Evolutionary conservation across 2,797 vertebrate genomes (phyloP).

Genomic region (Gobio occitaniae): DNA sequence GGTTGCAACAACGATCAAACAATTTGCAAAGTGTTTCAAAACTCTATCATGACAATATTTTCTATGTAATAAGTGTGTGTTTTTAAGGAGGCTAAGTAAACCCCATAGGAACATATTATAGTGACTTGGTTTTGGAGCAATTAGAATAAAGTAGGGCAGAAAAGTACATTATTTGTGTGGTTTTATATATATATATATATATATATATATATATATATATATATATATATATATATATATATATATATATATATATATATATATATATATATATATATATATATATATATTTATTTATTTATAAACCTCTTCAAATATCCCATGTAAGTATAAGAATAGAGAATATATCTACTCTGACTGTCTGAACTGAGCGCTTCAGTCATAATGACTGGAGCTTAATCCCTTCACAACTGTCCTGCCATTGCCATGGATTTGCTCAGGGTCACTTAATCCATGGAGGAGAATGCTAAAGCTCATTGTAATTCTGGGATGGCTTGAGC

Average conservation of each 20-base stretch:
- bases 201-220: too few species aligned
- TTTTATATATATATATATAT: too few species aligned
- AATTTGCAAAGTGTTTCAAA: neutral
- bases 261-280: too few species aligned
- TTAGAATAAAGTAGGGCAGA: constrained; percentile 1
- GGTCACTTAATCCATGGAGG: constrained; percentile 79
- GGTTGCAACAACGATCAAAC: neutral
- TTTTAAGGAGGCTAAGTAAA: neutral
- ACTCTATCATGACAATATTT: neutral
- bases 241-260: too few species aligned
- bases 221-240: too few species aligned
- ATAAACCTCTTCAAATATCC: constrained; percentile 12
- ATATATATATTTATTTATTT: neutral
- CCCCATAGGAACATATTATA: neutral
- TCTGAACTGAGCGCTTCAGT: constrained; percentile 54
- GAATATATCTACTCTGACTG: constrained; percentile 23
- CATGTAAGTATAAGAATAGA: constrained; percentile 25
- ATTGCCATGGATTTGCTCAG: constrained; percentile 77
- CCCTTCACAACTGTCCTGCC: constrained; percentile 71
- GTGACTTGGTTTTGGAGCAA: neutral
- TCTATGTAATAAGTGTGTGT: neutral
- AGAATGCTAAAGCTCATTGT: constrained; percentile 40
- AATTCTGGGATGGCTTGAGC: constrained; percentile 17
- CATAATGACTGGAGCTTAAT: constrained; percentile 76
- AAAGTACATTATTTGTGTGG: constrained; percentile 24